Percentiles rank a stretch among this genome's conserved stretches.
phyloP scores from a whole-genome alignment of 2,113 vertebrate genomes.

The Bubo bubo region DNA sequence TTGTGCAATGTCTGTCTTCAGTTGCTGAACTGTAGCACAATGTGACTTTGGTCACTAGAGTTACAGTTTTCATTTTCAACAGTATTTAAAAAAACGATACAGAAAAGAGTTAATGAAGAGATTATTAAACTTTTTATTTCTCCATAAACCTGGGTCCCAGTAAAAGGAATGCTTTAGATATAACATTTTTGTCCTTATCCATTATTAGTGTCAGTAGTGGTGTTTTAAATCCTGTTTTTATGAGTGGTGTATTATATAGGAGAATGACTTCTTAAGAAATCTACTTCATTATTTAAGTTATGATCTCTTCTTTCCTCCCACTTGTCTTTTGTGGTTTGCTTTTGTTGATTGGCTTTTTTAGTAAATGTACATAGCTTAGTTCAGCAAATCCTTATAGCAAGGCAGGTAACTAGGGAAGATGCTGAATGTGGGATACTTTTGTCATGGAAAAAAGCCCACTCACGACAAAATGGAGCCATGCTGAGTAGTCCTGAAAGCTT shows the following conservation, averaged over 20 bases:
- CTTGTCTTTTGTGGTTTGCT: neutral
- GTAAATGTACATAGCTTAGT: neutral
- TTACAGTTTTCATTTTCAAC: neutral
- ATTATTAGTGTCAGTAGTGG: neutral
- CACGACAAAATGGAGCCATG: neutral
- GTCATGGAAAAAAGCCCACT: neutral
- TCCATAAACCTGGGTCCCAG: neutral
- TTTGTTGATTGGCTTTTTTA: neutral
- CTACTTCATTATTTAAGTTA: neutral
- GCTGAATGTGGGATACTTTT: neutral
- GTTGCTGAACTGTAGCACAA: neutral
- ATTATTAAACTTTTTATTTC: neutral
- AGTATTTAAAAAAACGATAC: neutral
- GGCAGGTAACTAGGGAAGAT: neutral
- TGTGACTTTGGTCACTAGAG: neutral
- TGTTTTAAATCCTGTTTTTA: constrained; percentile 36
- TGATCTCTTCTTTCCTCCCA: neutral
- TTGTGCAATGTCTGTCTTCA: neutral
- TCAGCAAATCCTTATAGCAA: neutral
- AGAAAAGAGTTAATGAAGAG: neutral
- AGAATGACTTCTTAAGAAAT: neutral
- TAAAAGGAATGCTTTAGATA: neutral
- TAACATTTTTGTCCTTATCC: neutral
- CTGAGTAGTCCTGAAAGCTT: neutral
- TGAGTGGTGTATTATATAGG: neutral